Evolutionary conservation across 2,113 vertebrate species (phyloP).

Genomic region (Rynchops niger): DNA sequence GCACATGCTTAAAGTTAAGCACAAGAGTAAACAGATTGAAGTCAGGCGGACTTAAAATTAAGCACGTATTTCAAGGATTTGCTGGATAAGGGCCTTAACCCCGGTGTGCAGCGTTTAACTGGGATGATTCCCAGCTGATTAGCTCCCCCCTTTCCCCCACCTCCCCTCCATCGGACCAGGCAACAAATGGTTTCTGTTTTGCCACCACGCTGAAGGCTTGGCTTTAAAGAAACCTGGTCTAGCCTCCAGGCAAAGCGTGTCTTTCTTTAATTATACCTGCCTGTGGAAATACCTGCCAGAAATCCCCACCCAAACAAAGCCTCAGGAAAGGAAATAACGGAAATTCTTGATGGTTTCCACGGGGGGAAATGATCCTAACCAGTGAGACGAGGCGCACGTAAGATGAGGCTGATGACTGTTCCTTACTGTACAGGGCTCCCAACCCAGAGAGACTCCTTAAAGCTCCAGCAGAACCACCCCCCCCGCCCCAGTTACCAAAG

Average conservation of each 20-base stretch:
- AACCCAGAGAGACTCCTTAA: neutral
- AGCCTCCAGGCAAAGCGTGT: constrained; percentile 16
- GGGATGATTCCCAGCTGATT: constrained; percentile 40
- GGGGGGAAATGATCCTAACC: constrained; percentile 22
- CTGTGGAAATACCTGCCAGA: constrained; percentile 64
- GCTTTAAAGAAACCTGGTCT: constrained; percentile 22
- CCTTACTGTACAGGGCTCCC: constrained; percentile 22
- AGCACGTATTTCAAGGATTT: constrained; percentile 61
- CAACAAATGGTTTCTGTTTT: constrained; percentile 21
- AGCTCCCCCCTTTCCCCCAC: neutral
- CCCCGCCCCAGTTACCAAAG: neutral
- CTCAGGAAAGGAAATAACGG: constrained; percentile 60
- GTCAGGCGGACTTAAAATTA: constrained; percentile 52
- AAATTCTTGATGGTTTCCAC: constrained; percentile 60
- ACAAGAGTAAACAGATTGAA: constrained; percentile 62
- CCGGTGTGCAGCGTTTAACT: neutral
- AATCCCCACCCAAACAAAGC: constrained; percentile 69
- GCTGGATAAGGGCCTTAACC: constrained; percentile 44
- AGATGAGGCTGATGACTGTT: constrained; percentile 30
- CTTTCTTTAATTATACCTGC: constrained; percentile 65
- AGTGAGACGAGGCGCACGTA: constrained; percentile 44
- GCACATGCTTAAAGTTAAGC: constrained; percentile 64
- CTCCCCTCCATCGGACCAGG: neutral
- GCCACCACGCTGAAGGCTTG: neutral
- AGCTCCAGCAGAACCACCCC: neutral